These are phyloP conservation scores for Malurus melanocephalus DNA, from an alignment of 2,113 vertebrate genomes.

Conservation along the genomic window DNA sequence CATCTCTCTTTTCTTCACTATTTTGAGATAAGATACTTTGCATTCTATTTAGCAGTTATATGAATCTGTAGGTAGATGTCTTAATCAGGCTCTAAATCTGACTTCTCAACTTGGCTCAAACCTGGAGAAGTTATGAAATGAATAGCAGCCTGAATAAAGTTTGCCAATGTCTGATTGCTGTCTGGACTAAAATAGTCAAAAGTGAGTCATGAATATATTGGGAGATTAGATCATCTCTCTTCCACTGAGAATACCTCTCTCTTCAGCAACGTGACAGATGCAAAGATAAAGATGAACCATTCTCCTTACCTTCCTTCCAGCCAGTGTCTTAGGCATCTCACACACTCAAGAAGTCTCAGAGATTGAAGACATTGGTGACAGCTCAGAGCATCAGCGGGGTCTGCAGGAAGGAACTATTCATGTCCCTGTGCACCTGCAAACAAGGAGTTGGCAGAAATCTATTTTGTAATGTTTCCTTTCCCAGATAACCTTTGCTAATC, in stretches of 20 bases:
- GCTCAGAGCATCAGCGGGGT: background rate
- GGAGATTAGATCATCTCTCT: background rate
- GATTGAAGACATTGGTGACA: rapidly evolving
- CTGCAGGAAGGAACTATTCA: background rate
- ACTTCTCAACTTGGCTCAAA: background rate
- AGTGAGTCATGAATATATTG: background rate
- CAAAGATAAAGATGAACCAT: background rate
- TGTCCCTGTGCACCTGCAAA: background rate
- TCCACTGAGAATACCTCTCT: background rate
- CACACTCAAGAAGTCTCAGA: background rate
- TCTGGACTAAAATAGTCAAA: background rate
- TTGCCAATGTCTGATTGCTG: background rate
- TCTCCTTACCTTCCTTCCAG: background rate
- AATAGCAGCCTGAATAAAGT: background rate
- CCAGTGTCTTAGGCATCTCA: background rate
- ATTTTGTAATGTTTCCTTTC: background rate
- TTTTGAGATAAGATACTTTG: background rate
- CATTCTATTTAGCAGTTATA: background rate
- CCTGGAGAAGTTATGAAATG: background rate
- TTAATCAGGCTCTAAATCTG: background rate
- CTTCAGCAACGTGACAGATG: background rate
- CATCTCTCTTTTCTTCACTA: background rate
- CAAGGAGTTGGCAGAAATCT: background rate
- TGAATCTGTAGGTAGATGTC: background rate
- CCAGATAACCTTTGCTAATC: conserved; percentile 26